Base-by-base conservation (phyloP, 2,113 vertebrate genomes). In the Muntiacus muntjak region DNA sequence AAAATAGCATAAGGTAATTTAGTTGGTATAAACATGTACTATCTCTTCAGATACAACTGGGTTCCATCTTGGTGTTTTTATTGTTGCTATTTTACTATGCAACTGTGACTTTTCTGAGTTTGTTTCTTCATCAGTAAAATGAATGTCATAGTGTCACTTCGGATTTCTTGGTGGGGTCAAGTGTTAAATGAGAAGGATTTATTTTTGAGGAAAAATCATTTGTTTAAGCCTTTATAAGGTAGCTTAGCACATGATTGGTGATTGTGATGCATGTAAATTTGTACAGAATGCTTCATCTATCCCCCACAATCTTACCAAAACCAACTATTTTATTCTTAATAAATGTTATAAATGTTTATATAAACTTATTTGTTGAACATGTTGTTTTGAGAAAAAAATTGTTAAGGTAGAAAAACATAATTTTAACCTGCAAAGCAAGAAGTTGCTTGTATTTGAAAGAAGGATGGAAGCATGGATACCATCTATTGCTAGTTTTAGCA, bases 261-360 rank as follows among this genome's bases (percentile, higher is more conserved):
- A 91, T 50, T 79, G 26, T 93, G 64, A 91, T 94, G 8, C 87
- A 89, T 93, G 12, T 96, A 36, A 89, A 95, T 88, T 67, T 55
- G 17, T 89, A 86, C 78, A 79, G 50, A 94, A 92, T 83, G 79
- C 15, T 28, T 95, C 47, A 54, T 89, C 57, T 87, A 82, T 60
- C 14, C 11, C 26, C 16, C 19, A n/a, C 55, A 60, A 57, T 19
- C 25, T 84, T 87, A 33, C 82, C 50, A 83, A 87, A 87, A 6
- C 88, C 87, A 96, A 50, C 76, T 26, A 91, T 67, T 90, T 94
- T 97, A 62, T 95, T 95, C 58, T 89, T 97, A 82, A 95, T 67
- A 89, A 89, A 84, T 95, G 26, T 90, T 45, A 87, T 85, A 96
- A 91, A 79, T 60, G 33, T 96, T 88, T 85, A 76, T 79, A 1